These are phyloP conservation scores for Cotesia chilonis DNA, from an alignment of 1,140 invertebrate genomes.

Conservation along the genomic window DNA sequence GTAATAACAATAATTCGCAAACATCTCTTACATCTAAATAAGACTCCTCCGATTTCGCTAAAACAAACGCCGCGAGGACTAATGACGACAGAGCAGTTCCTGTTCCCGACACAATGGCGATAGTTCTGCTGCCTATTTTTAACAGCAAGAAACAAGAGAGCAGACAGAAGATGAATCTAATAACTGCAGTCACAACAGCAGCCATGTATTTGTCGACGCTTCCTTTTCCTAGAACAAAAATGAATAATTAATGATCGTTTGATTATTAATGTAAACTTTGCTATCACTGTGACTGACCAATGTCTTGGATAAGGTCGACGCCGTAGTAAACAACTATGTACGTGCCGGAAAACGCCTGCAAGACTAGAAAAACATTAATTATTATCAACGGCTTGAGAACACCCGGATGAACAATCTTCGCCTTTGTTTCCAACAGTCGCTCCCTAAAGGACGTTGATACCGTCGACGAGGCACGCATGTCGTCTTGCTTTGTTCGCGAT, in stretches of 20 bases:
- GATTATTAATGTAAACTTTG: not conserved
- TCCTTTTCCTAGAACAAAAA: conserved; percentile 39
- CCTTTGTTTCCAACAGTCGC: conserved; percentile 46
- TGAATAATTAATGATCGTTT: conserved; percentile 13
- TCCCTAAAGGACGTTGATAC: conserved; percentile 38
- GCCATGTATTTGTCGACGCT: conserved; percentile 65
- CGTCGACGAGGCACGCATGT: conserved; percentile 30
- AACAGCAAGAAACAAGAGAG: conserved; percentile 72
- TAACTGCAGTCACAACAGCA: conserved; percentile 72
- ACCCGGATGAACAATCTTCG: conserved; percentile 63
- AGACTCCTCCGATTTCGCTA: conserved; percentile 56
- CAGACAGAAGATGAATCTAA: conserved; percentile 71
- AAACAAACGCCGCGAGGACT: conserved; percentile 67
- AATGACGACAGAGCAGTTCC: conserved; percentile 73
- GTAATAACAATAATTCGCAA: conserved; percentile 9
- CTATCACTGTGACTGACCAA: conserved; percentile 54
- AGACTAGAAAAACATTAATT: conserved; percentile 74
- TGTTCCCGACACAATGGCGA: conserved; percentile 72
- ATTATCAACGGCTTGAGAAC: conserved; percentile 76
- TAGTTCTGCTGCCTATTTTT: conserved; percentile 69
- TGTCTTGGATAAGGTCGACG: conserved; percentile 72
- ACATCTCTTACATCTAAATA: conserved; percentile 53
- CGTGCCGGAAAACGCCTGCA: conserved; percentile 77
- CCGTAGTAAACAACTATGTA: conserved; percentile 80
- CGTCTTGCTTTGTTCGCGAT: conserved; percentile 44